Conservation (phyloP, 1,140 invertebrate genomes). For the Lysiphlebus fabarum region DNA sequence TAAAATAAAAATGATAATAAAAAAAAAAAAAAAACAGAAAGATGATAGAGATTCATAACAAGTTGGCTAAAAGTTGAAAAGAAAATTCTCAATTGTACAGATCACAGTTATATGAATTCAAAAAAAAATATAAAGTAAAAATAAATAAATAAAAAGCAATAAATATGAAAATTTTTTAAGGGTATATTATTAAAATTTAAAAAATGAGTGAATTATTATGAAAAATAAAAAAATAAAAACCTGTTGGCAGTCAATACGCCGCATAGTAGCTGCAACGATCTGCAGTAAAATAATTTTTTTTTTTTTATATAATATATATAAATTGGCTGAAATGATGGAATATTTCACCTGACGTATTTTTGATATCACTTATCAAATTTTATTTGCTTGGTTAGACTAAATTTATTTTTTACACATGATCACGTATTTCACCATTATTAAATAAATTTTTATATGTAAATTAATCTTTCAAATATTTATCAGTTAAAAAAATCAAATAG, state of each 20-base stretch:
- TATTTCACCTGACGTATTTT: conserved; percentile 12
- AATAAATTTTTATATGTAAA: no score
- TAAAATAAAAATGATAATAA: no score
- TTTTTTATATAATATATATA: no score
- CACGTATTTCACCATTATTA: background rate
- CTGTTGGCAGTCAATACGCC: conserved; percentile 26
- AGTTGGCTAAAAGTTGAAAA: no score
- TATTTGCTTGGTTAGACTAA: conserved; percentile 21
- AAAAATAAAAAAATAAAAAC: conserved; percentile 23
- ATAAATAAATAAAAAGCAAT: background rate
- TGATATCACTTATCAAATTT: conserved; percentile 23
- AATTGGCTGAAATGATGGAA: background rate
- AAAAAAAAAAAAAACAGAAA: no score
- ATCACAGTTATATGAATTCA: no score
- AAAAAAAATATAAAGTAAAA: no score
- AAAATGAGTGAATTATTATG: background rate
- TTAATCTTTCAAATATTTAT: no score
- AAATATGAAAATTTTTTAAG: conserved; percentile 1
- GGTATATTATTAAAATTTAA: conserved; percentile 13
- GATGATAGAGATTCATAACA: no score
- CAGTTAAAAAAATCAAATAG: no score
- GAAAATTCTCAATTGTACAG: no score
- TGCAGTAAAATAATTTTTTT: conserved; percentile 18
- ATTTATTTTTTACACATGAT: conserved; percentile 27
- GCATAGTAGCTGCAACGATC: conserved; percentile 22